Conservation (phyloP, 2,113 vertebrate species). For the Tricholaema leucomelas region DNA sequence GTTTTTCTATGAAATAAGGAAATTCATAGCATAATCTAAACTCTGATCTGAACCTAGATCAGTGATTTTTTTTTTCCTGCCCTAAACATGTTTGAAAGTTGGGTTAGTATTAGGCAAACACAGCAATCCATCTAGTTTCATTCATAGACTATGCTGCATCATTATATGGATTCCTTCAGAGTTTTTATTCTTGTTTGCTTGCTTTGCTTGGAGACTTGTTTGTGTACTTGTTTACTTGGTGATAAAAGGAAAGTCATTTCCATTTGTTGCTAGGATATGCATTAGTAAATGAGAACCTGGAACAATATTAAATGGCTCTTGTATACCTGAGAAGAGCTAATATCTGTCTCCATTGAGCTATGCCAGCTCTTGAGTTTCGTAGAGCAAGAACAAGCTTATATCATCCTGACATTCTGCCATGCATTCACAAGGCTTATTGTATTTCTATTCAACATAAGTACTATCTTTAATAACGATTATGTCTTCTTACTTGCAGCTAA, state of each 20-base stretch:
- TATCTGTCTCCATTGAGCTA: neutral
- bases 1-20: neutral
- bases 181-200: neutral
- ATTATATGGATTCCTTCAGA: rapidly evolving
- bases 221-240: neutral
- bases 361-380: neutral
- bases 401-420: neutral
- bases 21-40: neutral
- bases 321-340: neutral
- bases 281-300: neutral
- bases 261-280: neutral
- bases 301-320: neutral
- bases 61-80: neutral
- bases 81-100: neutral
- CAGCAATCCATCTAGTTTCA: neutral
- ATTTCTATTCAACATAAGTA: neutral
- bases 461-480: neutral
- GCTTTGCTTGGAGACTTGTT: neutral
- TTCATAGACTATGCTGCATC: rapidly evolving
- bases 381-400: neutral
- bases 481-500: neutral
- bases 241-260: neutral
- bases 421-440: neutral
- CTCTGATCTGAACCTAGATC: neutral
- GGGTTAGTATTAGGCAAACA: neutral